Evolutionary conservation across 2,113 vertebrate genomes (phyloP), one percentile per base, ranked within the genome.

Genomic region (Pluvialis apricaria): DNA sequence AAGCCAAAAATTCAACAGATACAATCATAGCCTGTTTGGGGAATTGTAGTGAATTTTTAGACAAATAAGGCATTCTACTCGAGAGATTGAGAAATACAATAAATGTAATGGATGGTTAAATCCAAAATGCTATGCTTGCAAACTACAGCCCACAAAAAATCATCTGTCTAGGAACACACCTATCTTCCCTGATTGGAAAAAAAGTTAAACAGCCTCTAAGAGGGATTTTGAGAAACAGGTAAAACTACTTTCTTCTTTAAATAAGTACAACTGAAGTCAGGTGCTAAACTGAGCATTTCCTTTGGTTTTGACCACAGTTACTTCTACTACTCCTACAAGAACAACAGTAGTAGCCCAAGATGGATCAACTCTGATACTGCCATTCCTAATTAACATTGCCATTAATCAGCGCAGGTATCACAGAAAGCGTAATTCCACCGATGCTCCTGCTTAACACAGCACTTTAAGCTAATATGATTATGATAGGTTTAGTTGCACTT

Each of bases 31-130:
- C 13, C 38, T 82, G 26, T 68, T 91, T 47, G n/a, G 31, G 38
- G 15, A 94, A 71, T 0, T 52, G 68, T 11, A 92, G 29, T 42
- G 57, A 64, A 34, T 55, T 96, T 92, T 91, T 90, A 85, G 49
- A 94, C 84, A 96, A 96, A 95, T 86, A 92, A 82, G 78, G 94
- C 62, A 57, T 95, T 96, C 81, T 82, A 29, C 54, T 82, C 85
- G 70, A 38, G 70, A 92, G 62, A 52, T 3, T 44, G 44, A 87
- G 78, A 78, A 96, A 89, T 47, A 87, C 73, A 96, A 76, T 87
- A 92, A 82, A 31, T 3, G 2, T 82, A 92, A 89, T 17, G 36
- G 49, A 86, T 45, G 6, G 54, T 85, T 94, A 76, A 36, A 66
- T 55, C 10, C 71, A 94, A 96, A 96, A 68, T 68, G 73, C 60